A percentile compares a stretch with the other conserved stretches of the same genome.
phyloP scores from a whole-genome alignment of 2,113 vertebrate species.

The Gallinago paraguaiae region DNA sequence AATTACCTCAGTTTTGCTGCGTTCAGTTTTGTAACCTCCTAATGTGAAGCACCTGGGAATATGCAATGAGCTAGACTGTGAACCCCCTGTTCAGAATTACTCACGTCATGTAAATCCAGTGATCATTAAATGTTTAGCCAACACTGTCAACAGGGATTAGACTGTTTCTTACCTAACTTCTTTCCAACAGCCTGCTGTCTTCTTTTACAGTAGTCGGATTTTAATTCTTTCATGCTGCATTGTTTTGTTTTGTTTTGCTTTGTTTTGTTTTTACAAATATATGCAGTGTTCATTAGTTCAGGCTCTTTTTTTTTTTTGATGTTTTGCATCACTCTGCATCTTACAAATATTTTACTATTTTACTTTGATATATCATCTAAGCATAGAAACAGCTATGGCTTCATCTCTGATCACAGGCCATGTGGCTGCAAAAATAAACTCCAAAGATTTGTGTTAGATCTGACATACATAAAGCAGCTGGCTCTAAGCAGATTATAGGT shows the following conservation, averaged over 20 bases:
- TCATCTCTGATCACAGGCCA: not conserved
- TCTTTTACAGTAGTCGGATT: not conserved
- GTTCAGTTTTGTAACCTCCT: not conserved
- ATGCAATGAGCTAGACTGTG: not conserved
- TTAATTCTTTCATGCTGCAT: not conserved
- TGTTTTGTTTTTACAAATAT: not conserved
- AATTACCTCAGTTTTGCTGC: not conserved
- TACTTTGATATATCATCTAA: not conserved
- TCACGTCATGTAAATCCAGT: not conserved
- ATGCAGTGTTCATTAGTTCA: not conserved
- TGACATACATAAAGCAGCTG: not conserved
- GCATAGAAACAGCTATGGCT: not conserved
- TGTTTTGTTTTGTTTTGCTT: too few relatives aligned
- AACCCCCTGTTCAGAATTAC: not conserved
- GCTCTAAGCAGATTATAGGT: not conserved
- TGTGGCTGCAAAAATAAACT: fast-evolving
- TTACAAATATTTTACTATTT: not conserved
- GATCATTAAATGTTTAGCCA: not conserved
- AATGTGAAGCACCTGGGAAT: not conserved
- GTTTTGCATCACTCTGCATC: not conserved
- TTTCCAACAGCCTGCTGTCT: not conserved
- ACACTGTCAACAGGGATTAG: not conserved
- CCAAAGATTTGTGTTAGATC: not conserved
- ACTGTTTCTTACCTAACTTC: not conserved
- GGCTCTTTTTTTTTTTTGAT: not conserved